Evolutionary conservation across 2,888 invertebrate species (phyloP), one percentile per base, ranked within the genome.

Genomic region (Luperina nickerlii): DNA sequence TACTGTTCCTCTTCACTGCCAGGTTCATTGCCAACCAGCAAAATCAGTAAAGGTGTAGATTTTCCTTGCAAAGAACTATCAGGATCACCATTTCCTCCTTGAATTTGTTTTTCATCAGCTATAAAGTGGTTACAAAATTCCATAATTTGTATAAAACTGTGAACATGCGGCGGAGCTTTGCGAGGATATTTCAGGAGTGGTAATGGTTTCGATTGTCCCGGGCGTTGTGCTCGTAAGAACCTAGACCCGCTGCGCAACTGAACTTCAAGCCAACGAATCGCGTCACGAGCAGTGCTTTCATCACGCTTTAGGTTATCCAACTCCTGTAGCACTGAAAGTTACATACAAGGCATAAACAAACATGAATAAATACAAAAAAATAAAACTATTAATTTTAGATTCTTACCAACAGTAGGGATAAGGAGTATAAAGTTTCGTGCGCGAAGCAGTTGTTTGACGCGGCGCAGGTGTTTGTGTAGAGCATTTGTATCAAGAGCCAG

Each of bases 241-340:
- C 99, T 97, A 90, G 99, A 99, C 20, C 99, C 99, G 85, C 98
- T 98, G 88, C 98, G 98, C 86, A 99, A 98, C 93, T 99, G 99
- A 62, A 97, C 97, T 95, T 99, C 99, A 85, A 99, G 96, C 99
- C 99, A 99, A 87, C 99, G 98, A 81, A 99, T 99, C 7, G 99
- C 99, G 93, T 99, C 99, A 74, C 99, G 97, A 0, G 99, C 99
- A 85, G 98, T 97, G 86, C 98, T 98, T 90, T 98, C 98, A 87
- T 98, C 98, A 82, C 98, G 98, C 96, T 99, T 99, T 90, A 99
- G 95, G 90, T 98, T 98, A 94, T 99, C 99, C 93, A 99, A 95
- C 85, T 98, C 98, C 90, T 98, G 98, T 79, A 99, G 97, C 85
- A 99, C 99, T 99, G 95, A 20, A 97, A 97, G 13, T 57, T 24